A percentile compares a stretch with the other conserved stretches of the same genome.
These are phyloP conservation scores for Sebastes itinus DNA, from an alignment of 2,797 vertebrate species.

Conservation along the genomic window DNA sequence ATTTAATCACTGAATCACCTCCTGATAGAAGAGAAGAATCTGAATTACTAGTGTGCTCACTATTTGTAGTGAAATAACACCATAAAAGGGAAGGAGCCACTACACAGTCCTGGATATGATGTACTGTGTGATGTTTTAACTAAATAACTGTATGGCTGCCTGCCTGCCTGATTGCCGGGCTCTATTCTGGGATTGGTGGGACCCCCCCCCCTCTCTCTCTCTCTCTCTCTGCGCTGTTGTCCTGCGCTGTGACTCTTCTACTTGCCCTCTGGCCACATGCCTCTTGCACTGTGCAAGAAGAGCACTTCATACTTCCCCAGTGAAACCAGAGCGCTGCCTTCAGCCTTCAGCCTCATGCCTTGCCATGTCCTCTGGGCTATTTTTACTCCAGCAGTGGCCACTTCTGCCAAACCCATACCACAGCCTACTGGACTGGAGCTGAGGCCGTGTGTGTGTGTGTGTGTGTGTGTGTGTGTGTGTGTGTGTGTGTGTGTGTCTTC, in stretches of 20 bases:
- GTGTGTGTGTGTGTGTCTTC: background rate
- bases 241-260: slow-evolving; percentile 43
- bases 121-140: slow-evolving; percentile 2
- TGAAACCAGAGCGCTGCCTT: slow-evolving; percentile 78
- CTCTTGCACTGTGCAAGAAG: slow-evolving; percentile 57
- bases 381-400: slow-evolving; percentile 72
- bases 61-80: background rate
- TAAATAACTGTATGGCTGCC: slow-evolving; percentile 15
- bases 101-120: background rate
- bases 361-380: slow-evolving; percentile 77
- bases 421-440: slow-evolving; percentile 58
- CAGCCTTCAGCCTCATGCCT: slow-evolving; percentile 60
- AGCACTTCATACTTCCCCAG: slow-evolving; percentile 69
- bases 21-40: background rate
- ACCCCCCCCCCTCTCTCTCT: slow-evolving; percentile 12
- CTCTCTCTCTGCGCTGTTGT: slow-evolving; percentile 17
- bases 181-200: slow-evolving; percentile 63
- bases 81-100: background rate
- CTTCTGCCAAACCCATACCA: slow-evolving; percentile 67
- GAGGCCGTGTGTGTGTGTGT: slow-evolving; percentile 18
- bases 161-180: background rate
- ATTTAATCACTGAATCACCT: background rate
- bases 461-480: background rate
- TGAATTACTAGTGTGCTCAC: background rate
- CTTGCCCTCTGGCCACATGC: slow-evolving; percentile 49